phyloP scores from a whole-genome alignment of 2,113 vertebrate genomes.

The Morone saxatilis region DNA sequence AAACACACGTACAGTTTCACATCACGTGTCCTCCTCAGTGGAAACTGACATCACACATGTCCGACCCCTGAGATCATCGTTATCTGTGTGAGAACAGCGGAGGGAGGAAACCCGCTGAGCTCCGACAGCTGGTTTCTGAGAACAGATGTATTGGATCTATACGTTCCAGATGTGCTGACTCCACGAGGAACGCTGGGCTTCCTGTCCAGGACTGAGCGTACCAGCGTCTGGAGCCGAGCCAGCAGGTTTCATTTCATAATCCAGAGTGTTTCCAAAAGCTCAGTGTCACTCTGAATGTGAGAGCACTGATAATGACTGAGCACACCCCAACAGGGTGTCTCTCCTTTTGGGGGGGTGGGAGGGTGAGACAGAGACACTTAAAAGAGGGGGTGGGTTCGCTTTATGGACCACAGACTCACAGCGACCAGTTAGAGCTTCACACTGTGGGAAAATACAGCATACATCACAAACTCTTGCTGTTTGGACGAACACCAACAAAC shows the following conservation, averaged over 20 bases:
- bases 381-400: constrained; percentile 11
- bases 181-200: constrained; percentile 6
- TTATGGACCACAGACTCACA: constrained; percentile 8
- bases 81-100: constrained; percentile 86
- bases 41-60: constrained; percentile 60
- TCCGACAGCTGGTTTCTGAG: constrained; percentile 55
- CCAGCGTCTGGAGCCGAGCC: constrained; percentile 23
- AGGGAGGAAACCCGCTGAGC: constrained; percentile 14
- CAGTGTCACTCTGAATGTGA: background rate
- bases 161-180: constrained; percentile 63
- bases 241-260: background rate
- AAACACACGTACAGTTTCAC: background rate
- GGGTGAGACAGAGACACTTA: constrained; percentile 16
- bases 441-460: background rate
- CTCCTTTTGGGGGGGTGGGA: background rate
- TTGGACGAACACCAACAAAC: background rate
- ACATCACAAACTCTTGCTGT: background rate
- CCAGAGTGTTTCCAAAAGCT: background rate
- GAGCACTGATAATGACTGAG: constrained; percentile 31
- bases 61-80: constrained; percentile 62
- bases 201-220: constrained; percentile 6
- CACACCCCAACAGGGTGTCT: constrained; percentile 29
- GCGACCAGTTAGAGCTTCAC: constrained; percentile 26
- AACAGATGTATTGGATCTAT: constrained; percentile 55
- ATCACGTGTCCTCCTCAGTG: background rate